Conservation (phyloP, 2,888 invertebrate species). For the Allacma fusca region DNA sequence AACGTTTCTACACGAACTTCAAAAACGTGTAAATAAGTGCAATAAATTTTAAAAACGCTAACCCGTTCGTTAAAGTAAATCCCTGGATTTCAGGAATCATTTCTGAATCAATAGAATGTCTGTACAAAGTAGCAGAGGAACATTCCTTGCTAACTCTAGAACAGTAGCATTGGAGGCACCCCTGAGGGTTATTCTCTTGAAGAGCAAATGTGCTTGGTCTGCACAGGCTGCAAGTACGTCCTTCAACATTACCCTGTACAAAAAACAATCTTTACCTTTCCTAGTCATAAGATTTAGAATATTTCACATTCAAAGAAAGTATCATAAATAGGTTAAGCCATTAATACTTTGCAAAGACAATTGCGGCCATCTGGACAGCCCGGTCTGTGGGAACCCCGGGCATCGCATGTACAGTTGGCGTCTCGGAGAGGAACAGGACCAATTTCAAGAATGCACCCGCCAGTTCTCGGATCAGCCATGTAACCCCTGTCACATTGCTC, state of each 20-base stretch:
- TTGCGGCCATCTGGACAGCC: conserved; percentile 69
- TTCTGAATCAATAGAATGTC: conserved; percentile 50
- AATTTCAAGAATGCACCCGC: conserved; percentile 59
- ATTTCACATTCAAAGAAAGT: too few species aligned
- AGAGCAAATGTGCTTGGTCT: conserved; percentile 81
- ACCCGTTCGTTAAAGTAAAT: conserved; percentile 73
- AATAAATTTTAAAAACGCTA: conserved; percentile 48
- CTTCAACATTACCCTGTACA: conserved; percentile 77
- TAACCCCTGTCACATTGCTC: conserved; percentile 84
- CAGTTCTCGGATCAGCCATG: conserved; percentile 70
- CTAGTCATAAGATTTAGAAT: too few species aligned
- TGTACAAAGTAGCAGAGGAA: conserved; percentile 72
- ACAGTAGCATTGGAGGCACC: conserved; percentile 89
- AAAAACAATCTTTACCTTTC: background rate
- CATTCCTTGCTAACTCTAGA: conserved; percentile 82
- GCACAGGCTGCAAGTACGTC: conserved; percentile 80
- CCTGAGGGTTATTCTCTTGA: conserved; percentile 73
- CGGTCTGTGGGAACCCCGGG: conserved; percentile 68
- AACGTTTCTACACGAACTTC: too few species aligned
- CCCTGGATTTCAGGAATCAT: conserved; percentile 65
- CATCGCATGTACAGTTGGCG: conserved; percentile 73
- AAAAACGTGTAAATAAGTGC: too few species aligned
- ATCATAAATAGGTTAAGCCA: too few species aligned
- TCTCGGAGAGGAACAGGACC: conserved; percentile 23
- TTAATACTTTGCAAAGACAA: conserved; percentile 72